Base-by-base conservation (phyloP, 2,888 invertebrate genomes). In the Biston betularia region DNA sequence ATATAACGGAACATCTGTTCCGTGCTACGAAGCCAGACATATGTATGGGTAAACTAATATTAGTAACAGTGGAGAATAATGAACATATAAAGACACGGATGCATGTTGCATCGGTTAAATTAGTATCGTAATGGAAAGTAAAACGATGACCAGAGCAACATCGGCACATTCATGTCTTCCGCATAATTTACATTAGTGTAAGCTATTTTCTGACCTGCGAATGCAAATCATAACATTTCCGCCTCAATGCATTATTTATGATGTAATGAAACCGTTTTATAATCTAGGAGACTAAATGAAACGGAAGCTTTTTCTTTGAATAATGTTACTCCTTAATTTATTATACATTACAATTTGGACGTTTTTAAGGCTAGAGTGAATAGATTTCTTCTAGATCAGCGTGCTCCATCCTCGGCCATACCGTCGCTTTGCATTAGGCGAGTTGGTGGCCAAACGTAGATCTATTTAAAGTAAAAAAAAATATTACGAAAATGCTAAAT, bases 161-260 rank as follows among this genome's bases (percentile, higher is more conserved):
- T 73, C 72, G 70, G 71, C 56, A 70, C 70, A 69, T 63, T 74
- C 78, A 76, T 68, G 74, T 77, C 79, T 82, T 82, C 80, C 82
- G 84, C 79, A 79, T 81, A 69, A 81, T 82, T 81, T 77, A 72
- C 80, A 80, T 81, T 74, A 75, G 69, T 68, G 69, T 71, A 70
- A 74, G 75, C 77, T 80, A 79, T 80, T 82, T 81, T 85, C 78
- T 81, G 80, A 77, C 78, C 75, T 77, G 77, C 69, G 76, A 81
- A 83, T 85, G 80, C 80, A 82, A 85, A 85, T 84, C 75, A 78
- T 81, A 80, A 79, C 79, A 80, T 81, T 86, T 86, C 84, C 81
- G 83, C 69, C 68, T 78, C 69, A 74, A 78, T 78, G 69, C 71
- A 79, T 77, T 77, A 81, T 83, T 79, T 83, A 81, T 77, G 69